Conservation (phyloP, 2,888 invertebrate genomes). For the Lagria hirta region DNA sequence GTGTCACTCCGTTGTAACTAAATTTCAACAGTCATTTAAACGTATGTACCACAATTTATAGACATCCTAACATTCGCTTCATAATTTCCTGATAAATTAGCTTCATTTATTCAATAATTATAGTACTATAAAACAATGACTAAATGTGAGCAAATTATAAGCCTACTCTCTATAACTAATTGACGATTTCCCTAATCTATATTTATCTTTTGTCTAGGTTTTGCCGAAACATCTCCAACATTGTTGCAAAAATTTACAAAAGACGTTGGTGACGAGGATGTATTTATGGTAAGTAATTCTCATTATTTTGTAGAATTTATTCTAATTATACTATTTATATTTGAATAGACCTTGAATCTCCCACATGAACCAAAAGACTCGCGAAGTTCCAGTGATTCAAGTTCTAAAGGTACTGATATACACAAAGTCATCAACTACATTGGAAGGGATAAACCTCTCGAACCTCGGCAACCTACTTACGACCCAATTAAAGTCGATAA, state of each 20-base stretch:
- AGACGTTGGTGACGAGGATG: constrained; percentile 89
- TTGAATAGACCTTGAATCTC: constrained; percentile 77
- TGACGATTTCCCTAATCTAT: no score
- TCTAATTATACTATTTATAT: constrained; percentile 3
- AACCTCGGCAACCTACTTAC: constrained; percentile 47
- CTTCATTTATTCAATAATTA: no score
- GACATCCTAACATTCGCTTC: no score
- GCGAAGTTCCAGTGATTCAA: constrained; percentile 69
- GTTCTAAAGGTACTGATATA: constrained; percentile 55
- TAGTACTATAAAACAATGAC: no score
- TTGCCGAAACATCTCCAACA: constrained; percentile 74
- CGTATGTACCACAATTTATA: no score
- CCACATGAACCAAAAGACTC: constrained; percentile 79
- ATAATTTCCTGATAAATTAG: no score
- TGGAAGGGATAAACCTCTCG: constrained; percentile 52
- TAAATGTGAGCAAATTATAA: no score
- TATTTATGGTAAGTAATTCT: constrained; percentile 77
- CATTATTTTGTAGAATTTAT: constrained; percentile 3
- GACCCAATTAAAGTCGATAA: constrained; percentile 47
- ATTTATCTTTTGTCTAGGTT: constrained; percentile 65
- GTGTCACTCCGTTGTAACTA: no score
- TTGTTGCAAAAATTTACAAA: constrained; percentile 68
- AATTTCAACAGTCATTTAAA: no score
- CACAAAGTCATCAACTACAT: constrained; percentile 65
- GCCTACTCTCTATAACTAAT: no score